Conservation (phyloP, 1,140 invertebrate species). For the Nebria ingens region DNA sequence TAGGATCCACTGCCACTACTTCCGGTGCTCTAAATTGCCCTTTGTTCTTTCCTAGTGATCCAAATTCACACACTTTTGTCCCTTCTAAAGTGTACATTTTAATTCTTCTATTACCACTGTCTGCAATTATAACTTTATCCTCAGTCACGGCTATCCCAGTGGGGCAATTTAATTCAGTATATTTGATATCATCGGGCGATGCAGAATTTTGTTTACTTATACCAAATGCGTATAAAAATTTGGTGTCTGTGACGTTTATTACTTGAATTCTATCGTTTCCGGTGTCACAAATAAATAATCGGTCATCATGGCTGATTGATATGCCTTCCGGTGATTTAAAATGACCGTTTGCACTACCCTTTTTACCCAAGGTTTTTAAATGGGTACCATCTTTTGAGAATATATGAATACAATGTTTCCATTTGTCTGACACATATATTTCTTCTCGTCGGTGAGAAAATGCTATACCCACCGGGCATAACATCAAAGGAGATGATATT, state of each 20-base stretch:
- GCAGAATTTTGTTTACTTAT: constrained; percentile 24
- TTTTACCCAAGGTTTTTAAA: constrained; percentile 48
- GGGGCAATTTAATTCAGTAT: constrained; percentile 53
- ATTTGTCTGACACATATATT: constrained; percentile 57
- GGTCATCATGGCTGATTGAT: constrained; percentile 43
- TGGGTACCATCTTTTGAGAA: constrained; percentile 52
- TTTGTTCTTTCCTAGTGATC: constrained; percentile 45
- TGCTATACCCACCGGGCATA: constrained; percentile 56
- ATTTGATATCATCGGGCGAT: constrained; percentile 28
- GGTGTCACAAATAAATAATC: constrained; percentile 58
- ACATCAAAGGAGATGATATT: constrained; percentile 42
- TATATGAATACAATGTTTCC: constrained; percentile 66
- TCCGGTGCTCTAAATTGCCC: constrained; percentile 57
- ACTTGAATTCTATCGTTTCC: constrained; percentile 58
- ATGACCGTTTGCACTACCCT: constrained; percentile 47
- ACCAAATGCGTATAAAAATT: constrained; percentile 37
- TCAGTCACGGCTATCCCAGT: constrained; percentile 51
- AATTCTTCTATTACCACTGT: constrained; percentile 55
- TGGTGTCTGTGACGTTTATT: constrained; percentile 35
- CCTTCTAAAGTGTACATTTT: constrained; percentile 46
- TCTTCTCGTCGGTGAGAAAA: constrained; percentile 48
- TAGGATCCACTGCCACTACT: constrained; percentile 54
- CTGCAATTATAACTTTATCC: constrained; percentile 44
- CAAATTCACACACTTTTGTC: constrained; percentile 42
- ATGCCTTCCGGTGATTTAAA: constrained; percentile 64